Evolutionary conservation across 2,797 vertebrate species (phyloP).

Genomic region (Mormyrus hasselquistii): DNA sequence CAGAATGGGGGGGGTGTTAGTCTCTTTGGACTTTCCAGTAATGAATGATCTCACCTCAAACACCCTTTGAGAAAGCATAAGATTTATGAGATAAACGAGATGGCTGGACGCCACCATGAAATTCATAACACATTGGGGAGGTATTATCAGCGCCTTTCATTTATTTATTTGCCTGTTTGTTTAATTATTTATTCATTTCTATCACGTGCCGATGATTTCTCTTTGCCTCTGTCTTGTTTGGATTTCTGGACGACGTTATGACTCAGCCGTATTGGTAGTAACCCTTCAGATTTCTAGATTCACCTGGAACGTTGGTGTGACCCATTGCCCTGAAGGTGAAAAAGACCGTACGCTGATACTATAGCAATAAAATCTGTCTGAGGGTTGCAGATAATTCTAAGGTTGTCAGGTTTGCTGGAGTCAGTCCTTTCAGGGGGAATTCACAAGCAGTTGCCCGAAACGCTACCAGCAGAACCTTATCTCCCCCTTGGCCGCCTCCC

Average conservation of each 20-base stretch:
- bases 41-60: slow-evolving; percentile 28
- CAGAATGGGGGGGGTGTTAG: slow-evolving; percentile 16
- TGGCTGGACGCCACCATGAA: slow-evolving; percentile 15
- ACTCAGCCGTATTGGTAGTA: not conserved
- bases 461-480: not conserved
- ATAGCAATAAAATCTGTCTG: slow-evolving; percentile 36
- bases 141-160: slow-evolving; percentile 8
- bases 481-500: not conserved
- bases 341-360: not conserved
- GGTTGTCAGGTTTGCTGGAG: slow-evolving; percentile 29
- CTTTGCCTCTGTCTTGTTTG: not conserved
- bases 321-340: slow-evolving; percentile 18
- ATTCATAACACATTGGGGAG: slow-evolving; percentile 18
- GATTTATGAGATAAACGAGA: slow-evolving; percentile 29
- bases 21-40: slow-evolving; percentile 19
- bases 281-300: not conserved
- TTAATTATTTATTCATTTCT: slow-evolving; percentile 2
- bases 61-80: slow-evolving; percentile 18
- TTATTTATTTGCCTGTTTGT: not conserved
- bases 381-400: slow-evolving; percentile 27
- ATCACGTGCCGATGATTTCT: not conserved
- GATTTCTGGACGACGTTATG: not conserved
- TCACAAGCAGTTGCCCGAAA: not conserved
- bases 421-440: not conserved
- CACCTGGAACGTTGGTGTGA: not conserved